Evolutionary conservation across 2,888 invertebrate genomes (phyloP).

Genomic region (Matsumyia berberina): DNA sequence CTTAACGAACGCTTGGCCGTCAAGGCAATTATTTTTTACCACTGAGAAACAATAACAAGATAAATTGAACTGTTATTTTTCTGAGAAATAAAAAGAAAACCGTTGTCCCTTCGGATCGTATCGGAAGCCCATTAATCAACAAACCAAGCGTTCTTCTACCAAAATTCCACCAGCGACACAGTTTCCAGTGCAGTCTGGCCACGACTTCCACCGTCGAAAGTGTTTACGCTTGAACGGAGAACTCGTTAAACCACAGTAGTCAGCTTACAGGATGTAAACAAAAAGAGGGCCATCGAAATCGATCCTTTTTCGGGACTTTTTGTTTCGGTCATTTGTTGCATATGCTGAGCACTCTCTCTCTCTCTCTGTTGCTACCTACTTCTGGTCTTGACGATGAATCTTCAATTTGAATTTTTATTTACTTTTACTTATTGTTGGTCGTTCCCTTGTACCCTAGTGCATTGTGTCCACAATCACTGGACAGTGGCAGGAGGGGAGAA

Average conservation of each 20-base stretch:
- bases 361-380: constrained; percentile 22
- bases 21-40: constrained; percentile 7
- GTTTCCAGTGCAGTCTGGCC: not conserved
- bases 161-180: constrained; percentile 6
- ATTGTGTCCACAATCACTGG: not conserved
- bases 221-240: constrained; percentile 40
- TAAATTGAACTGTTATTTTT: constrained; percentile 5
- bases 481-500: not conserved
- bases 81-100: not conserved
- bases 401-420: constrained; percentile 29
- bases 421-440: constrained; percentile 4
- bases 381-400: not conserved
- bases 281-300: constrained; percentile 30
- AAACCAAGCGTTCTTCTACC: constrained; percentile 4
- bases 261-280: constrained; percentile 61
- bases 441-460: not conserved
- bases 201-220: constrained; percentile 13
- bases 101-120: constrained; percentile 7
- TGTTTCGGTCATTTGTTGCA: not conserved
- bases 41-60: constrained; percentile 18
- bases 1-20: constrained; percentile 2
- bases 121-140: constrained; percentile 47
- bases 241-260: constrained; percentile 40
- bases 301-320: constrained; percentile 16
- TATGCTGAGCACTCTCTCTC: constrained; percentile 34